A percentile compares a stretch with the other conserved stretches of the same genome.
These are phyloP conservation scores for Cantharis lateralis DNA, from an alignment of 2,888 invertebrate species.

Conservation along the genomic window DNA sequence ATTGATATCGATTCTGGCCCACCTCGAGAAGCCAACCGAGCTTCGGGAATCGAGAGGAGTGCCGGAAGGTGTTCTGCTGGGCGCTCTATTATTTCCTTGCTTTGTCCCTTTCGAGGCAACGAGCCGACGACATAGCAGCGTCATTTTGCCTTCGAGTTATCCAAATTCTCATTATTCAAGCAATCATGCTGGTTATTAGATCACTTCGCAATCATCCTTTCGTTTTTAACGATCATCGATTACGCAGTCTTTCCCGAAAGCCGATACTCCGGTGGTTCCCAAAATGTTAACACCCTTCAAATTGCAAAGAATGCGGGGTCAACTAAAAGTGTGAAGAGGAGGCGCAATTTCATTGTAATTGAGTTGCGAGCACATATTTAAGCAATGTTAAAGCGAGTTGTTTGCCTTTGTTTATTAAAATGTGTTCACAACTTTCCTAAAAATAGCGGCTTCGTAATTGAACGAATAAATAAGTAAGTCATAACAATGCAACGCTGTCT, in stretches of 20 bases:
- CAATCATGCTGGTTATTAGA: not conserved
- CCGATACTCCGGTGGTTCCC: not conserved
- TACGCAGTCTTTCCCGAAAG: not conserved
- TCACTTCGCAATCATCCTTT: not conserved
- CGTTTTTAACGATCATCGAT: not conserved
- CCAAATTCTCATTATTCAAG: no score
- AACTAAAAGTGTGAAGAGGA: not conserved
- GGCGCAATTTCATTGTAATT: conserved; percentile 1
- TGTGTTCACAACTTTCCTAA: conserved; percentile 27
- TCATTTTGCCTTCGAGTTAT: no score
- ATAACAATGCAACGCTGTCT: conserved; percentile 34
- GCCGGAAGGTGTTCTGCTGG: not conserved
- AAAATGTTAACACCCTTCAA: not conserved
- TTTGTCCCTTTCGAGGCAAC: no score
- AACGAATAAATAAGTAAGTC: conserved; percentile 28
- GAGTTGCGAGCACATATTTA: not conserved
- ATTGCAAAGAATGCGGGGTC: not conserved
- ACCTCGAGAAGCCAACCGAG: no score
- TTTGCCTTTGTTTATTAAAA: conserved; percentile 19
- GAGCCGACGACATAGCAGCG: no score
- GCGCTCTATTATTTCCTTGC: not conserved
- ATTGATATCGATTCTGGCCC: not conserved
- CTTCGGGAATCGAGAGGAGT: not conserved
- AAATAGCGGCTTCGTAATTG: conserved; percentile 30
- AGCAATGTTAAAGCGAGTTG: conserved; percentile 20